phyloP scores from a whole-genome alignment of 1,140 invertebrate genomes.

The Patella vulgata region DNA sequence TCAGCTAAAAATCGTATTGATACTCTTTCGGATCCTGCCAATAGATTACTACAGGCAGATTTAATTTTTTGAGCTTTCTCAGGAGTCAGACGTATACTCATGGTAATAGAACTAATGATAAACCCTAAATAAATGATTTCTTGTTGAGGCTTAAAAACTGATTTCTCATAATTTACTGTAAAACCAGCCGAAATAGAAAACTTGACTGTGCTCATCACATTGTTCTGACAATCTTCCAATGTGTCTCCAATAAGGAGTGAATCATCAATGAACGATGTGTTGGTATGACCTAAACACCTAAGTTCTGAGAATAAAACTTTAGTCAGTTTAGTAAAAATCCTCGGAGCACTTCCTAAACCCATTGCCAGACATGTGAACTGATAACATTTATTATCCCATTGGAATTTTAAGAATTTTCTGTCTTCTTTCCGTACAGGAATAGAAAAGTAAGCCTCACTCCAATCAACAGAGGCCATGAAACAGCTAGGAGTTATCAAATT shows the following conservation, averaged over 20 bases:
- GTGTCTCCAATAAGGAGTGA: background rate
- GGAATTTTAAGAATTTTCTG: conserved; percentile 27
- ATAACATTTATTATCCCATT: conserved; percentile 21
- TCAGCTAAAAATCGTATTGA: no score
- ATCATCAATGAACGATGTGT: conserved; percentile 19
- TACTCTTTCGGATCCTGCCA: no score
- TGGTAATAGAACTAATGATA: conserved; percentile 16
- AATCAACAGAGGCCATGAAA: conserved; percentile 37
- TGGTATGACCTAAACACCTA: conserved; percentile 4
- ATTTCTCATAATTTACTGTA: conserved; percentile 4
- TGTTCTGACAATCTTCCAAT: background rate
- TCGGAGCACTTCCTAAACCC: conserved; percentile 17
- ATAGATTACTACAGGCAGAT: no score
- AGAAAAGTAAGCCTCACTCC: conserved; percentile 35
- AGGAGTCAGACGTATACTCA: no score
- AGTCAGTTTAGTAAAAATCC: conserved; percentile 24
- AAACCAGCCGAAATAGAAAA: background rate
- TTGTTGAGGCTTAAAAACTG: conserved; percentile 6
- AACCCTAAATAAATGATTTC: background rate
- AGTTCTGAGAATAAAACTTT: conserved; percentile 17
- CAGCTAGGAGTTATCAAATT: conserved; percentile 26
- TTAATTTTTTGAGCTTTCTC: no score
- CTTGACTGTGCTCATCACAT: background rate
- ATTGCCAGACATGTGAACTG: conserved; percentile 36
- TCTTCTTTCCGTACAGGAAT: conserved; percentile 16